Conservation (phyloP, 2,888 invertebrate genomes). For the Germaria angustata region DNA sequence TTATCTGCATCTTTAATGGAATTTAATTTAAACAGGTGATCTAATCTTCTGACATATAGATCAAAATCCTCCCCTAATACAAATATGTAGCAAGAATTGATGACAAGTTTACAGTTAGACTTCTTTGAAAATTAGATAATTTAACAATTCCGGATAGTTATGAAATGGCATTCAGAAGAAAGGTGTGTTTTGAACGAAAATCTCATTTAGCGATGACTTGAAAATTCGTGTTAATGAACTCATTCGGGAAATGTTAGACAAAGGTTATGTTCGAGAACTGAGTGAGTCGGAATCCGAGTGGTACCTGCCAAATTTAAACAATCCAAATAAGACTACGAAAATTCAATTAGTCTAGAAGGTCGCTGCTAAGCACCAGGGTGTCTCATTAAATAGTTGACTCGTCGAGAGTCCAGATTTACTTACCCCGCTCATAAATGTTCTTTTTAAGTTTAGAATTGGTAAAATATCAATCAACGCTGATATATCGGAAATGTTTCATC, state of each 20-base stretch:
- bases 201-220: conserved; percentile 12
- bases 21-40: too few species aligned
- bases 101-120: too few species aligned
- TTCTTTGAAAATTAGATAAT: too few species aligned
- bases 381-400: conserved; percentile 70
- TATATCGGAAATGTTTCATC: too few species aligned
- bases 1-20: too few species aligned
- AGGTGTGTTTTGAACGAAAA: too few species aligned
- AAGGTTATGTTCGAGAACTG: conserved; percentile 10
- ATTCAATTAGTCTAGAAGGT: conserved; percentile 73
- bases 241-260: neutral
- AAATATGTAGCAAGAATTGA: too few species aligned
- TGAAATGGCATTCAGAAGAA: too few species aligned
- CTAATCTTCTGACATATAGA: too few species aligned
- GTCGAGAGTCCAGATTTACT: conserved; percentile 76
- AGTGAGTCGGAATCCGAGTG: conserved; percentile 46
- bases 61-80: too few species aligned
- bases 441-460: conserved; percentile 70
- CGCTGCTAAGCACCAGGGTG: conserved; percentile 69
- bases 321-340: conserved; percentile 71
- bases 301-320: conserved; percentile 69
- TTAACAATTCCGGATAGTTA: too few species aligned
- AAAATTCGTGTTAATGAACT: neutral
- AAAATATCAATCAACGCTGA: too few species aligned
- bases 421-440: conserved; percentile 71